Evolutionary conservation across 2,888 invertebrate species (phyloP), one percentile per base, ranked within the genome.

Genomic region (Chironomus riparius): DNA sequence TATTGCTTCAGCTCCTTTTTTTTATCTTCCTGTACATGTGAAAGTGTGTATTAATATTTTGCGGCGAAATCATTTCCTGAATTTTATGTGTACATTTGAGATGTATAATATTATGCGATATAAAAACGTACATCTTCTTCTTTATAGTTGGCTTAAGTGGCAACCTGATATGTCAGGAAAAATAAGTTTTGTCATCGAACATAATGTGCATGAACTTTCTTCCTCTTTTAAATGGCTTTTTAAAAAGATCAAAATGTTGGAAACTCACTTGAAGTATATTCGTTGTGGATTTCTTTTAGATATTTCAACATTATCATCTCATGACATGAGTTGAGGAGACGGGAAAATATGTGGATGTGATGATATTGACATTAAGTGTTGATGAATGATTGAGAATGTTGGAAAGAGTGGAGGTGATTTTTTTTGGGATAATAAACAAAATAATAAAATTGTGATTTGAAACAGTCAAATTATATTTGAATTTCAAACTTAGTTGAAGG

Each of bases 61-160:
- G 21, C 47, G 47, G 47, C 24, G 28, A 71, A 71, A 71, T 71
- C 71, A 71, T 71, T 71, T 71, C 71, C 71, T 22, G 71, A 71
- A 50, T 50, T 71, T 71, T 71, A 71, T 71, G 71, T 50, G n/a
- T 38, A 38, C 38, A 38, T 38, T 38, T 24, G 48, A 28, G 21
- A 24, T 13, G 21, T 65, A 13, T 24, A 24, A 38, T 38, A 38
- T 38, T 38, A 38, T 38, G 38, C 38, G 38, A 38, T 38, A 38
- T 38, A 10, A 38, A 38, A 38, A 38, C 38, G 38, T 38, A 38
- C 38, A 38, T 10, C 38, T 38, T 38, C 38, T 38, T 38, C 4
- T 38, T 38, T 38, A 10, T 38, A 38, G 38, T 38, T 38, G 10
- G 38, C 38, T 38, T 38, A 38, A 38, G 18, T 24, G 65, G 22